phyloP scores from a whole-genome alignment of 2,797 vertebrate species.

The Rhinatrema bivittatum region DNA sequence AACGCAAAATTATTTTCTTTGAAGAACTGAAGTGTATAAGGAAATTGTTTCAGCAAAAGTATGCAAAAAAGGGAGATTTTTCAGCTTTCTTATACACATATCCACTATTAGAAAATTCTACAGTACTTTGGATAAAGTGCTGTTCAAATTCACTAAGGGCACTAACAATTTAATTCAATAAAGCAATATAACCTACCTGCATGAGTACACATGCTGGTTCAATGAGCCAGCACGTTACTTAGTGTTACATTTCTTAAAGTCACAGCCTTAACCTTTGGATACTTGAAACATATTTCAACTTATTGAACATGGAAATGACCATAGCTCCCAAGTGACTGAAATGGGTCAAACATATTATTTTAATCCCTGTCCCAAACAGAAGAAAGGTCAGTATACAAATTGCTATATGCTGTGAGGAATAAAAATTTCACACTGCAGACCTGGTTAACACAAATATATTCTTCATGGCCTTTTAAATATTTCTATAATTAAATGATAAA shows the following conservation, averaged over 20 bases:
- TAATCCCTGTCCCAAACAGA: slow-evolving; percentile 71
- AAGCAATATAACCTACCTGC: slow-evolving; percentile 20
- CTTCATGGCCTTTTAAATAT: slow-evolving; percentile 66
- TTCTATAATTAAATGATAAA: too few relatives aligned
- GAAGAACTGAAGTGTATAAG: slow-evolving; percentile 40
- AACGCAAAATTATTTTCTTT: slow-evolving; percentile 66
- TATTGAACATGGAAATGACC: slow-evolving; percentile 62
- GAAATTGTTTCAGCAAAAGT: slow-evolving; percentile 55
- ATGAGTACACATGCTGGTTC: slow-evolving; percentile 18
- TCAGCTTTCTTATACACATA: too few relatives aligned
- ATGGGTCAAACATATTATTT: slow-evolving; percentile 74
- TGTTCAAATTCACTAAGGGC: too few relatives aligned
- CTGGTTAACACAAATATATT: slow-evolving; percentile 64
- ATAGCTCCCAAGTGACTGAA: slow-evolving; percentile 60
- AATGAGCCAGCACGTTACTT: slow-evolving; percentile 48
- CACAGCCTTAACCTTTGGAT: slow-evolving; percentile 63
- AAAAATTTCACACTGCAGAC: slow-evolving; percentile 60
- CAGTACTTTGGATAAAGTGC: too few relatives aligned
- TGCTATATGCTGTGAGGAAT: slow-evolving; percentile 53
- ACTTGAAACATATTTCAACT: slow-evolving; percentile 62
- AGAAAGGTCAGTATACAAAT: slow-evolving; percentile 65
- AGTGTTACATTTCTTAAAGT: slow-evolving; percentile 63
- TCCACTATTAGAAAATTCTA: too few relatives aligned
- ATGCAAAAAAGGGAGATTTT: too few relatives aligned
- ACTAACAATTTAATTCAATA: too few relatives aligned